Evolutionary conservation across 2,113 vertebrate genomes (phyloP), one percentile per base, ranked within the genome.

Genomic region (Dendrocopos noguchii): DNA sequence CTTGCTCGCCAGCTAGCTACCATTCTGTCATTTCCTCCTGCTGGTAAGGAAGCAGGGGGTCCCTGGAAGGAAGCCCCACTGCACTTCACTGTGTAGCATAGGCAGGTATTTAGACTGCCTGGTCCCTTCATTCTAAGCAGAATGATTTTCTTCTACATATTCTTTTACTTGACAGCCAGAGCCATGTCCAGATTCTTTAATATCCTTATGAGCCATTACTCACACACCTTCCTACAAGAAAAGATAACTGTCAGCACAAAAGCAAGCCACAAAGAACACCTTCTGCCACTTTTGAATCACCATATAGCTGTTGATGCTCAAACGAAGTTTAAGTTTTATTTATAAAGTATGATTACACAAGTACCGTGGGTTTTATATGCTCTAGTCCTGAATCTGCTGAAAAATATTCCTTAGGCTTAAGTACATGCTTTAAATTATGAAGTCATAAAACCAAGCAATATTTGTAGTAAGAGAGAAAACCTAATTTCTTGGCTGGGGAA

Each of bases 381-480:
- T 19, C 34, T 16, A 31, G 8, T 9, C 42, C 60, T 68, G 24
- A 89, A 84, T 67, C 59, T 11, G 4, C 61, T 76, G 76, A 87
- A 61, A 93, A 90, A 50, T 75, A 88, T 66, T 75, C 42, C 60
- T 80, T 70, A 36, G 18, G 42, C 55, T 88, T 53, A 91, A 84
- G 73, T 34, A 80, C 53, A 70, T 74, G 53, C 55, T 81, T 85
- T 47, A 83, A 87, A 86, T 93, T 88, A 94, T 36, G 17, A 9
- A 83, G 24, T 17, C 33, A 80, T 85, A 93, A 90, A 94, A 78
- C 1, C 36, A 80, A 31, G 31, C 20, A 72, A n/a, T 89, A 90
- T 86, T 85, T 92, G 67, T 94, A 92, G 86, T 75, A 81, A 46
- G 42, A 83, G 73, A 73, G 85, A 94, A 96, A 96, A 92, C n/a